Percentiles rank a stretch among this genome's conserved stretches.
These are phyloP conservation scores for Ips nitidus DNA, from an alignment of 1,140 invertebrate genomes.

Conservation along the genomic window DNA sequence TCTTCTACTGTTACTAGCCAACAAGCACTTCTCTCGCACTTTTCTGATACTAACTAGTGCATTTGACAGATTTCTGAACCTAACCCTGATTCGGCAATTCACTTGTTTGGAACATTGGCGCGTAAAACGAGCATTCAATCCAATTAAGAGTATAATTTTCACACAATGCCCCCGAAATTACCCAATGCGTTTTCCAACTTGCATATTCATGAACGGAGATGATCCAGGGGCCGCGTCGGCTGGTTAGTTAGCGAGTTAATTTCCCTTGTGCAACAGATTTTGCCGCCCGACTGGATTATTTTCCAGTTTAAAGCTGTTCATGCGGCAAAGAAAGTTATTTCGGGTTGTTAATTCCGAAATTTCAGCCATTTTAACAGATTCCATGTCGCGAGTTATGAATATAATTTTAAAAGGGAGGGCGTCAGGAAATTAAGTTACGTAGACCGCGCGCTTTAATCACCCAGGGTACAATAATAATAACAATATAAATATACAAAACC, in stretches of 20 bases:
- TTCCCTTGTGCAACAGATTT: constrained; percentile 51
- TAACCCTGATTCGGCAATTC: too few species aligned
- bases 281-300: constrained; percentile 27
- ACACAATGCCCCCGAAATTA: constrained; percentile 37
- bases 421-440: background rate
- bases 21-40: too few species aligned
- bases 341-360: constrained; percentile 31
- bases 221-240: constrained; percentile 11
- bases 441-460: too few species aligned
- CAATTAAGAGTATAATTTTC: constrained; percentile 35
- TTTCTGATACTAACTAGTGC: too few species aligned
- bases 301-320: constrained; percentile 33
- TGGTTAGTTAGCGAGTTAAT: constrained; percentile 51
- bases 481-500: too few species aligned
- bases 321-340: constrained; percentile 34
- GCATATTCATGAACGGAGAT: constrained; percentile 43
- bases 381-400: background rate
- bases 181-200: constrained; percentile 13
- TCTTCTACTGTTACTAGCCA: too few species aligned
- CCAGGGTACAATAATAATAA: too few species aligned
- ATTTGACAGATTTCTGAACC: too few species aligned
- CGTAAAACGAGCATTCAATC: background rate
- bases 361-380: constrained; percentile 22
- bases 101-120: too few species aligned
- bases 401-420: background rate